Evolutionary conservation across 2,888 invertebrate species (phyloP), one percentile per base, ranked within the genome.

Genomic region (Spilosoma lubricipeda): DNA sequence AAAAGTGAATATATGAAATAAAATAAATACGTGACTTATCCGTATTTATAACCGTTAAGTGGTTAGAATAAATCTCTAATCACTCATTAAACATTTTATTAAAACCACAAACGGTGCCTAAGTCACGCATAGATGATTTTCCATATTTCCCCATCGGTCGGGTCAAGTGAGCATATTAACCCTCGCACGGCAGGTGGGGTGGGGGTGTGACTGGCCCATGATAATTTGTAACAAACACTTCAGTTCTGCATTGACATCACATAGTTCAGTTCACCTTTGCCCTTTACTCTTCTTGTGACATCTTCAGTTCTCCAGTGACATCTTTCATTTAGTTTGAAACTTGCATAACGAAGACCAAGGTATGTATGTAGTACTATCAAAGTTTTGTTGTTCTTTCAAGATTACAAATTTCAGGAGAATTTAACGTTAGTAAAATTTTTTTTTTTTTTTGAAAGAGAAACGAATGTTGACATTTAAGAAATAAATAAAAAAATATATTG

Each of bases 141-240:
- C 84, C 84, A 86, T 86, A 87, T 88, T 89, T 89, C 85, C 87
- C 89, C 85, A 74, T 73, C 85, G 91, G 93, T 71, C 85, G 92
- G 93, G 93, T 95, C 93, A 95, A 94, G 92, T 94, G 92, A 90
- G 86, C 92, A 90, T 92, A 91, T 93, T 93, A 93, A 91, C 93
- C 93, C 92, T 89, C 89, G 86, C 87, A 85, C 85, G 82, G 83
- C 91, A 91, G 92, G 94, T 93, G 91, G 93, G 93, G 93, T 93
- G 93, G 93, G 92, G 90, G 90, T 85, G 90, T 82, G 85, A 82
- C 82, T 73, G 81, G 81, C 88, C 87, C 88, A 88, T 90, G 91
- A 93, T 93, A 90, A 93, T 93, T 92, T 91, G 91, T 91, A 91
- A 91, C 93, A 88, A 92, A 90, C 93, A 92, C 93, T 92, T 91